Evolutionary conservation across 2,888 invertebrate species (phyloP), one percentile per base, ranked within the genome.

Genomic region (Acanthosepion lycidas): DNA sequence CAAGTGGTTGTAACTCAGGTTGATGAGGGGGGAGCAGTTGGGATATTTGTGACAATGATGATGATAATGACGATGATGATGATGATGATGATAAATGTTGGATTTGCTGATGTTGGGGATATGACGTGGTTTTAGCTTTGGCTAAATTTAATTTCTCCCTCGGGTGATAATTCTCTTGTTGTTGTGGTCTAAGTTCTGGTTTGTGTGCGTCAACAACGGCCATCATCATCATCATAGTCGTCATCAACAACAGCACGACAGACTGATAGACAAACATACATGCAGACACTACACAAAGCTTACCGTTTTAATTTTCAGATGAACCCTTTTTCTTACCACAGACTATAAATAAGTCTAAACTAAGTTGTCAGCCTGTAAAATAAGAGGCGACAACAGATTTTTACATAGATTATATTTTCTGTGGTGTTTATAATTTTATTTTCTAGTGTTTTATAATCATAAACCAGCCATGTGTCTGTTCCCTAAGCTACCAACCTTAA

Each of bases 1-100:
- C 78, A 78, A 78, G 78, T 78, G 78, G 78, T 78, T 78, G 78
- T 78, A 78, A n/a, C 78, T 78, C 78, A 78, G 78, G 78, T n/a
- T 78, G 78, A 48, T 92, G 33, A 91, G 33, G 91, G 91, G 33
- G 91, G 91, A 33, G 91, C 33, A 42, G 49, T 48, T 92, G 49
- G 48, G 51, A 51, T 92, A 28, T 49, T 92, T 49, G 92, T 92
- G 92, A 48, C 28, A 51, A 92, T 28, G 49, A 92, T 92, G 92
- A 49, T 92, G 92, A 92, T 49, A 48, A 92, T 49, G 92, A 49
- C n/a, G 49, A 49, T 92, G 49, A 51, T 49, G 92, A 91, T 33
- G 12, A 23, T n/a, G n/a, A n/a, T 91, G 33, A 48, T 9, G 18
- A 42, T 42, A 42, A 26, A 49, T 42, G 92, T 23, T 92, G 92